Conservation (phyloP, 2,113 vertebrate genomes). For the Pao palembangensis region DNA sequence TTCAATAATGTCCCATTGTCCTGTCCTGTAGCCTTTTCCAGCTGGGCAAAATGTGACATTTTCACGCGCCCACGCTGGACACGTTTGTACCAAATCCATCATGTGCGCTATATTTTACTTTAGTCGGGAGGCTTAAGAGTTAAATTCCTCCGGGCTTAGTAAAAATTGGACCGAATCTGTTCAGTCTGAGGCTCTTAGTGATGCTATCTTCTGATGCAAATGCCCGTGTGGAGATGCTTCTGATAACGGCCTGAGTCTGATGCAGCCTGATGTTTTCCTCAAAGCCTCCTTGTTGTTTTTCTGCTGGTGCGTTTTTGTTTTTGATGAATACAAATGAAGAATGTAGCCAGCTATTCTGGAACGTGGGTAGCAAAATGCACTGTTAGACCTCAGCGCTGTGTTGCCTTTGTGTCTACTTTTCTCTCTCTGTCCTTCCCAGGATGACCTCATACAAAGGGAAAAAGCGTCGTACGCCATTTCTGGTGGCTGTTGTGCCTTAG, state of each 20-base stretch:
- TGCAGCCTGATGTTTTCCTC: slow-evolving; percentile 1
- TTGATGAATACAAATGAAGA: slow-evolving; percentile 23
- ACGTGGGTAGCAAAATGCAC: neutral
- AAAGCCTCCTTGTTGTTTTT: slow-evolving; percentile 23
- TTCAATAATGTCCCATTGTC: no score
- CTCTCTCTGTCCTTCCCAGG: slow-evolving; percentile 69
- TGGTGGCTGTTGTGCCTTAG: slow-evolving; percentile 93
- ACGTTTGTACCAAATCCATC: no score
- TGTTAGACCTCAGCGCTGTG: neutral
- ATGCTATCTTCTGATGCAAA: slow-evolving; percentile 1
- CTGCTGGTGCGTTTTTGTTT: slow-evolving; percentile 17
- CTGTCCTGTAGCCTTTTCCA: no score
- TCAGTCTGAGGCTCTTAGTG: no score
- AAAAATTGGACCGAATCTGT: no score
- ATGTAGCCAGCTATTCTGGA: slow-evolving; percentile 14
- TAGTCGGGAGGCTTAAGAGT: no score
- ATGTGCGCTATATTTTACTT: no score
- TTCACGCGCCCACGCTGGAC: no score
- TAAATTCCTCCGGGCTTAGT: no score
- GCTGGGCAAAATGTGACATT: no score
- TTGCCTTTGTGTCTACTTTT: slow-evolving; percentile 1
- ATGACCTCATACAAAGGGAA: slow-evolving; percentile 88
- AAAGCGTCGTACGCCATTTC: slow-evolving; percentile 78
- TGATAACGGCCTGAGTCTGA: neutral
- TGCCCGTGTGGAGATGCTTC: slow-evolving; percentile 1